Percentiles rank a stretch among this genome's conserved stretches.
These are phyloP conservation scores for Elymnias hypermnestra DNA, from an alignment of 1,140 invertebrate species.

Conservation along the genomic window DNA sequence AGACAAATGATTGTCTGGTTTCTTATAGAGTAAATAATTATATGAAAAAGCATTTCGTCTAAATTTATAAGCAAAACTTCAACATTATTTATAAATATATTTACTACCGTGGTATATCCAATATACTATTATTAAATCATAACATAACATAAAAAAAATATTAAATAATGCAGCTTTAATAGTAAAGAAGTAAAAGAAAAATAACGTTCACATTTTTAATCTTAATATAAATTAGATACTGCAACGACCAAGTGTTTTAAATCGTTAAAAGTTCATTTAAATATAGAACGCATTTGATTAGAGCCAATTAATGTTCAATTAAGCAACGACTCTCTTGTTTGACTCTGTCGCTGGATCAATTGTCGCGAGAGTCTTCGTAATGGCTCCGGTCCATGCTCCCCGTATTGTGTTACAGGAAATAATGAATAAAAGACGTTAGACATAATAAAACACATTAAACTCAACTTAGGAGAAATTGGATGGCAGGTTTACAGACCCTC, in stretches of 20 bases:
- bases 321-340: constrained; percentile 58
- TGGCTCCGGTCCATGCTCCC: constrained; percentile 41
- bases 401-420: constrained; percentile 42
- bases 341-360: constrained; percentile 53
- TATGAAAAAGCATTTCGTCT: too few species aligned
- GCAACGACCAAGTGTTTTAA: constrained; percentile 25
- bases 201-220: constrained; percentile 4
- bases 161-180: too few species aligned
- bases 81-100: too few species aligned
- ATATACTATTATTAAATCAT: too few species aligned
- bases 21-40: too few species aligned
- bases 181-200: too few species aligned
- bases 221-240: constrained; percentile 5
- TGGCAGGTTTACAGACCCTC: neutral
- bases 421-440: constrained; percentile 34
- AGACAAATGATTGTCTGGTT: too few species aligned
- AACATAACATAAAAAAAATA: too few species aligned
- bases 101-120: too few species aligned
- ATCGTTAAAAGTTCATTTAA: constrained; percentile 71
- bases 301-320: constrained; percentile 73
- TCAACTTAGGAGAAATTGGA: constrained; percentile 15
- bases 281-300: constrained; percentile 76
- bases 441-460: constrained; percentile 17
- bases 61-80: too few species aligned
- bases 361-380: constrained; percentile 50